Evolutionary conservation across 2,797 vertebrate species (phyloP).

Genomic region (Acropternis orthonyx): DNA sequence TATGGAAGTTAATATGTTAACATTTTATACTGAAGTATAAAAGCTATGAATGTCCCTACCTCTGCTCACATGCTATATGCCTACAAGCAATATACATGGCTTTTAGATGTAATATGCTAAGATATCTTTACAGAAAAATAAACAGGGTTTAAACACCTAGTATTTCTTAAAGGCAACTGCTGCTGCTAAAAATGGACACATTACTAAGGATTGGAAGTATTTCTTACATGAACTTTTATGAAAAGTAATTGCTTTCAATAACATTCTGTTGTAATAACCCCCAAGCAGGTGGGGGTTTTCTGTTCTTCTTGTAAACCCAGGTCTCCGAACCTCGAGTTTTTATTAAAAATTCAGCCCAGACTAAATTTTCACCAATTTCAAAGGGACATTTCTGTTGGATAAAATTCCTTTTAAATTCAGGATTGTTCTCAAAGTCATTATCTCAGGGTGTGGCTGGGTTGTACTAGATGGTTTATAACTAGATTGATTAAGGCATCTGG

Average conservation of each 20-base stretch:
- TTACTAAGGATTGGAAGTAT: neutral
- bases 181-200: neutral
- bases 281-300: neutral
- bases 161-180: neutral
- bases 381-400: neutral
- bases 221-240: neutral
- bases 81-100: neutral
- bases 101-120: neutral
- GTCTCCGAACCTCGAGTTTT: neutral
- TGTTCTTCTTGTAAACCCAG: neutral
- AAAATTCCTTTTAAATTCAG: neutral
- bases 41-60: neutral
- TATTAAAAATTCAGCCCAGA: neutral
- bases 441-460: neutral
- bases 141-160: neutral
- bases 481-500: neutral
- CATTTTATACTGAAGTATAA: neutral
- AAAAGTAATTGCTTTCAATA: neutral
- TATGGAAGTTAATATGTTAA: neutral
- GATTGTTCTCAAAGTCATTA: neutral
- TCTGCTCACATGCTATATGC: neutral
- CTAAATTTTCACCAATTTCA: neutral
- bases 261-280: neutral
- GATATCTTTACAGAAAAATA: neutral
- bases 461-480: neutral